These are phyloP conservation scores for Diploscapter pachys DNA, from an alignment of 1,140 invertebrate genomes.

Conservation along the genomic window DNA sequence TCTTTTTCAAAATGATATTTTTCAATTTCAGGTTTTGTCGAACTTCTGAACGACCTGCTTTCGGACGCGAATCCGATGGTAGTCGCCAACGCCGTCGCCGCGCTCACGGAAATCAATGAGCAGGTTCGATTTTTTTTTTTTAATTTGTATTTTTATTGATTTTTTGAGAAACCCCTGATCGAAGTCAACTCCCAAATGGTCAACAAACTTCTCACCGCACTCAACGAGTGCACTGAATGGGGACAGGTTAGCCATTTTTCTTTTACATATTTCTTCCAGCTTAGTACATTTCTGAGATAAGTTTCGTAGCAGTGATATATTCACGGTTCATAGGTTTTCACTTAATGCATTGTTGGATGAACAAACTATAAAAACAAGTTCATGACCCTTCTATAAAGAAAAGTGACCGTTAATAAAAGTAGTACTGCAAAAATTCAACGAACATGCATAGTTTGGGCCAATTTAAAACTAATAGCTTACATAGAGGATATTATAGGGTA, in stretches of 20 bases:
- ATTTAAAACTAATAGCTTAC: no score
- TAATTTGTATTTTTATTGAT: not conserved
- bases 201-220: slow-evolving; percentile 93
- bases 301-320: no score
- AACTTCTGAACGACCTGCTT: slow-evolving; percentile 90
- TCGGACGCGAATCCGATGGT: slow-evolving; percentile 99
- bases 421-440: no score
- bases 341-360: no score
- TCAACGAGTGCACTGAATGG: slow-evolving; percentile 95
- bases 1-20: slow-evolving; percentile 1
- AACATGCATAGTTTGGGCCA: no score
- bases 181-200: slow-evolving; percentile 90
- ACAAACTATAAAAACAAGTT: no score
- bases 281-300: no score
- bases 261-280: not conserved
- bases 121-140: slow-evolving; percentile 87
- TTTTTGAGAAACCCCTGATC: not conserved
- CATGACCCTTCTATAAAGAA: no score
- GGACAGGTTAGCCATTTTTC: slow-evolving; percentile 38
- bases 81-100: slow-evolving; percentile 97
- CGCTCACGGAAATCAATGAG: slow-evolving; percentile 96
- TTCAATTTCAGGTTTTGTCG: slow-evolving; percentile 70
- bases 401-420: no score
- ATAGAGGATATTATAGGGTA: no score
- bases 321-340: no score